Conservation (phyloP, 2,113 vertebrate genomes). For the Odocoileus virginianus region DNA sequence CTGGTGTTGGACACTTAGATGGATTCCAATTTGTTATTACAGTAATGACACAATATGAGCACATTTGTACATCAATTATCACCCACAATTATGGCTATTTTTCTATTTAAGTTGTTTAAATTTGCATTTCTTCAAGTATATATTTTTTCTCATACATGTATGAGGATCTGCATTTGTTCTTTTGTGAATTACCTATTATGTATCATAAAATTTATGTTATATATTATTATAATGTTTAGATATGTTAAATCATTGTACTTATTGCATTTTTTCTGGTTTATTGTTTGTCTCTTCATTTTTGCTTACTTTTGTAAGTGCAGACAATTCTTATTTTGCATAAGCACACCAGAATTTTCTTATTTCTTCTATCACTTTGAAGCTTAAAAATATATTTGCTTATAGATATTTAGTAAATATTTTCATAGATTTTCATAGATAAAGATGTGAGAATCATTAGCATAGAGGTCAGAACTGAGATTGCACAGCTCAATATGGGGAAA, state of each 20-base stretch:
- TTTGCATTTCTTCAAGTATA: background rate
- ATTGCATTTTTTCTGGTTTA: background rate
- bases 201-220: background rate
- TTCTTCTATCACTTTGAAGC: background rate
- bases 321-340: constrained; percentile 2
- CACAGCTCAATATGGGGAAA: background rate
- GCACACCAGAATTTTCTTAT: background rate
- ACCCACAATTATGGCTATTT: background rate
- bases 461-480: background rate
- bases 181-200: background rate
- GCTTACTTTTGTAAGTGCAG: background rate
- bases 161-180: background rate
- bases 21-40: background rate
- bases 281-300: background rate
- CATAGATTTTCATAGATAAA: background rate
- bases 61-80: background rate
- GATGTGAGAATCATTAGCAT: background rate
- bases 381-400: background rate
- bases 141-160: background rate
- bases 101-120: constrained; percentile 12
- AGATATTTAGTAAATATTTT: background rate
- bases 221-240: background rate
- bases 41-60: background rate
- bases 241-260: background rate
- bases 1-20: background rate